Percentiles rank a stretch among this genome's conserved stretches.
These are phyloP conservation scores for Megaceryle torquata DNA, from an alignment of 2,113 vertebrate genomes.

Conservation along the genomic window DNA sequence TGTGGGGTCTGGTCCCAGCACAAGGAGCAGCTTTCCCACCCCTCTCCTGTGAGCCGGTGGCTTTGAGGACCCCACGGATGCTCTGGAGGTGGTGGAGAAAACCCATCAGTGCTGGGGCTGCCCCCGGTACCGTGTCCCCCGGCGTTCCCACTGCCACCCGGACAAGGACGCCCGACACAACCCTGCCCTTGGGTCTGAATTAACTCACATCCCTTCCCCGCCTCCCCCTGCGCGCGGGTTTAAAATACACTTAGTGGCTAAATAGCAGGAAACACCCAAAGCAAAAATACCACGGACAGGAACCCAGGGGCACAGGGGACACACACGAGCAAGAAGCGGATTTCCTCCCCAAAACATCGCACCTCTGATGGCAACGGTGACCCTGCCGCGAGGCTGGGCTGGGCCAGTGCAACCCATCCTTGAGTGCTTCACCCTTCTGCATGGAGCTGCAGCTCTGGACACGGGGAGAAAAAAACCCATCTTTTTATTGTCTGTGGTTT, in stretches of 20 bases:
- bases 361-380: neutral
- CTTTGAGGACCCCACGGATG: accelerated
- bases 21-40: neutral
- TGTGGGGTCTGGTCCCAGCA: accelerated
- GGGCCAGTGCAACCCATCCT: neutral
- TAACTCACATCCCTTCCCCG: neutral
- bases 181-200: neutral
- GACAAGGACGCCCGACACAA: neutral
- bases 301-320: conserved; percentile 39
- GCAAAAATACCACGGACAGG: conserved; percentile 39
- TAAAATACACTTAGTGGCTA: neutral
- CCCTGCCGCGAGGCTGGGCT: neutral
- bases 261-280: conserved; percentile 51
- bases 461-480: too few relatives aligned
- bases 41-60: accelerated
- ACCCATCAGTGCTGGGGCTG: accelerated
- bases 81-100: neutral
- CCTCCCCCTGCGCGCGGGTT: neutral
- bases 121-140: neutral
- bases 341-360: conserved; percentile 46
- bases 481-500: accelerated
- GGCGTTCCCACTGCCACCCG: accelerated
- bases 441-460: accelerated
- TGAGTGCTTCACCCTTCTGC: neutral
- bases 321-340: conserved; percentile 12